Base-by-base conservation (phyloP, 2,797 vertebrate genomes). In the Alcedo atthis region DNA sequence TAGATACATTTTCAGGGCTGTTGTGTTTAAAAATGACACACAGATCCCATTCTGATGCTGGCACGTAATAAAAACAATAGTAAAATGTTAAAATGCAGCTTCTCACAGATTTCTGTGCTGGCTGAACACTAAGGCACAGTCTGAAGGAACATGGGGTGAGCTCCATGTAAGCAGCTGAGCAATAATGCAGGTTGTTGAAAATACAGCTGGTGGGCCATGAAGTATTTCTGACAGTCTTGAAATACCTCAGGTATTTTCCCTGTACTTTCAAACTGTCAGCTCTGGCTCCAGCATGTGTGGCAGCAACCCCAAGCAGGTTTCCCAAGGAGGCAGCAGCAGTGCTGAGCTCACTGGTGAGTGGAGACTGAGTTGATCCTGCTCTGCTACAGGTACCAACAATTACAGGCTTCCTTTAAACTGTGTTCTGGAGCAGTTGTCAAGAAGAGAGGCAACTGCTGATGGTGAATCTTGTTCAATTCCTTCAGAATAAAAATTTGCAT, bases 381-480 rank as follows among this genome's bases (percentile, higher is more conserved):
- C 82, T 91, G 69, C 62, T 78, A 89, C 58, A 92, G 85, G 85
- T 87, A 74, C 91, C 85, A 77, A 80, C 81, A 92, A 75, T 68
- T 81, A 43, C 69, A 83, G 42, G 37, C 33, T 91, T 57, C 30
- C 57, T 93, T 90, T 11, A 81, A 94, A 81, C 53, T n/a, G 13
- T 33, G 42, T 57, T 78, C 80, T 83, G 10, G 33, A 95, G 89
- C 85, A 92, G 81, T 90, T 91, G 85, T 81, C 89, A 83, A 32
- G 76, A n/a, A 81, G n/a, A 93, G 35, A 93, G 19, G 49, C n/a
- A 89, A 78, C 46, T 33, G 87, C 75, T 3, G n/a, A 71, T 18
- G 35, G 67, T 40, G 74, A 58, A 85, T 70, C 82, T 69, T 28
- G 74, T 69, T 83, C 64, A 87, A 87, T 83, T 89, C 69, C 77